Evolutionary conservation across 2,113 vertebrate species (phyloP).

Genomic region (Nyctibius bracteatus): DNA sequence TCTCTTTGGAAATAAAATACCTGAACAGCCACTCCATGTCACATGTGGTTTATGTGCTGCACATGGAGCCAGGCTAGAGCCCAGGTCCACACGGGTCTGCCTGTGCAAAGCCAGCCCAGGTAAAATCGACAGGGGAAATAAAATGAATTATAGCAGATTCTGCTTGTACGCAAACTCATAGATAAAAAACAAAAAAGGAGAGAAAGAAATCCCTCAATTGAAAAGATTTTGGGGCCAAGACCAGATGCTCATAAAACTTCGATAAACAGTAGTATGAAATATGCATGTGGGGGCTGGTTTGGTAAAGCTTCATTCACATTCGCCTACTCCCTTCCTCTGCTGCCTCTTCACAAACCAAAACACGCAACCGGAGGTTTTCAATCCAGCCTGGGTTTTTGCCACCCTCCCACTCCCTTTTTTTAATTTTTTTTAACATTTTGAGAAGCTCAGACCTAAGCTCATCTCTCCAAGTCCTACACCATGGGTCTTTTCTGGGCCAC

Average conservation of each 20-base stretch:
- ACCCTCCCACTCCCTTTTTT: neutral
- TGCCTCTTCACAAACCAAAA: constrained; percentile 25
- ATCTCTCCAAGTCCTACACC: neutral
- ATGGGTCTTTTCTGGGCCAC: neutral
- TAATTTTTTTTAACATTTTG: neutral
- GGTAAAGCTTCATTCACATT: constrained; percentile 14
- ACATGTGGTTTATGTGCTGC: neutral
- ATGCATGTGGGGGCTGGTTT: constrained; percentile 2
- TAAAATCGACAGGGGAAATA: neutral
- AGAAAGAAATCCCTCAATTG: neutral
- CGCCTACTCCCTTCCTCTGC: constrained; percentile 36
- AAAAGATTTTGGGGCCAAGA: constrained; percentile 52
- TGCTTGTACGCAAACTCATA: neutral
- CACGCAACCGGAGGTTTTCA: neutral
- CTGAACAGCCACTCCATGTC: neutral
- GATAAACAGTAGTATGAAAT: constrained; percentile 21
- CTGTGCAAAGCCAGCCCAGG: neutral
- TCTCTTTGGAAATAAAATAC: constrained; percentile 29
- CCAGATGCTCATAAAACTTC: constrained; percentile 58
- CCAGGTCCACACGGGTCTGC: rapidly evolving
- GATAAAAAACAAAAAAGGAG: neutral
- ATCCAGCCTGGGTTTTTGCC: neutral
- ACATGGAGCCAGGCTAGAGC: neutral
- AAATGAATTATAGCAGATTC: neutral
- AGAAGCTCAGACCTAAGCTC: neutral